Evolutionary conservation across 2,797 vertebrate species (phyloP).

Genomic region (Rhadinocentrus ornatus): DNA sequence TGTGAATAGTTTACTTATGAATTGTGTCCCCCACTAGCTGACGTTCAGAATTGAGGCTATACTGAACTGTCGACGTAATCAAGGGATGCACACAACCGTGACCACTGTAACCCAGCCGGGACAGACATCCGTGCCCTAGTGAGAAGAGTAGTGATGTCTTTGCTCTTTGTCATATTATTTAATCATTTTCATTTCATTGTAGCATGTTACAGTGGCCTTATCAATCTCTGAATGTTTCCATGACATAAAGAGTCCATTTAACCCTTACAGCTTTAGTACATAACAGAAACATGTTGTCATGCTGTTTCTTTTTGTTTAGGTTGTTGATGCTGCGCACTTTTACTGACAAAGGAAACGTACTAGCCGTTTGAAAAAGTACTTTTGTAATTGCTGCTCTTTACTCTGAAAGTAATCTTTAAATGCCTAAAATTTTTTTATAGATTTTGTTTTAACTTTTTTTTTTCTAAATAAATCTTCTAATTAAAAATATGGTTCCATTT

Average conservation of each 20-base stretch:
- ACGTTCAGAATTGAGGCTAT: constrained; percentile 59
- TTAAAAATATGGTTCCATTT: not conserved
- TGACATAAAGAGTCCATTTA: not conserved
- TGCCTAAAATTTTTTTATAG: constrained; percentile 10
- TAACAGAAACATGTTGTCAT: not conserved
- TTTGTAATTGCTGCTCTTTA: not conserved
- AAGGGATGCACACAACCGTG: not conserved
- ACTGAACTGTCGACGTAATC: constrained; percentile 50
- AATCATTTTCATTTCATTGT: too few species aligned
- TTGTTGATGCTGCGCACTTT: constrained; percentile 28
- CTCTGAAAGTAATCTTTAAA: not conserved
- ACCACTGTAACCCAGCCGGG: constrained; percentile 10
- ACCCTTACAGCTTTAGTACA: not conserved
- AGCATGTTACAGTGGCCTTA: not conserved
- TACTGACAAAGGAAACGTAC: not conserved
- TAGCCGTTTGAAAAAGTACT: not conserved
- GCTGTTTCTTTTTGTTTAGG: not conserved
- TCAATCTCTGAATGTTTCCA: not conserved
- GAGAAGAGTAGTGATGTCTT: not conserved
- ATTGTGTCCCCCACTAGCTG: constrained; percentile 53
- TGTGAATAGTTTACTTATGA: not conserved
- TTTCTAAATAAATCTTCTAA: not conserved
- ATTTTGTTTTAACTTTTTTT: constrained; percentile 9
- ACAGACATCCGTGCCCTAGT: not conserved
- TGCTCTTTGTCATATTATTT: not conserved